phyloP scores from a whole-genome alignment of 2,888 invertebrate genomes.

The Yponomeuta malinellus region DNA sequence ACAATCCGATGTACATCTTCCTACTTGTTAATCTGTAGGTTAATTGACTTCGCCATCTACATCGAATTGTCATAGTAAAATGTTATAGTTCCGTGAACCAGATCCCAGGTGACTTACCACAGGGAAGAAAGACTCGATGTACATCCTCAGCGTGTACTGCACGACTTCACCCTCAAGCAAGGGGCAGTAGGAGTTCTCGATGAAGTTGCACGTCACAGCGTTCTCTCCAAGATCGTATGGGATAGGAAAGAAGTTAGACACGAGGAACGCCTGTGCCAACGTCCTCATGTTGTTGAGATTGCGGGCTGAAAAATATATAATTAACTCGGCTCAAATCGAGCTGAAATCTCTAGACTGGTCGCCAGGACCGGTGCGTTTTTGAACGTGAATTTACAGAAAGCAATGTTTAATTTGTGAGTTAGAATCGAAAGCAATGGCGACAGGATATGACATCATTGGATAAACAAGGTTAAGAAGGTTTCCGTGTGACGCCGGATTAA shows the following conservation, averaged over 20 bases:
- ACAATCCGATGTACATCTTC: too few species aligned
- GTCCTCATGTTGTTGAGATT: conserved; percentile 33
- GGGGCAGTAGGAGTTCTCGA: conserved; percentile 42
- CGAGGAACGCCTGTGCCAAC: conserved; percentile 31
- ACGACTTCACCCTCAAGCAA: conserved; percentile 32
- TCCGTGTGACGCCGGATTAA: too few species aligned
- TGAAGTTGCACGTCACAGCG: conserved; percentile 39
- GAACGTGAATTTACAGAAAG: too few species aligned
- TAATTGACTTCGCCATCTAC: neutral
- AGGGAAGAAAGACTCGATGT: conserved; percentile 35
- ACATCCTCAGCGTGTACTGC: conserved; percentile 34
- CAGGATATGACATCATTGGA: too few species aligned
- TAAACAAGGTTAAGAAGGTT: too few species aligned
- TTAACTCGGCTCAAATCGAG: neutral
- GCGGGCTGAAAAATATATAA: conserved; percentile 27
- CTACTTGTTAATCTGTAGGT: too few species aligned
- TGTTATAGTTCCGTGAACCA: too few species aligned
- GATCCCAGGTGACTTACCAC: conserved; percentile 29
- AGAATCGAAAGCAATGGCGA: too few species aligned
- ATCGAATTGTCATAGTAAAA: too few species aligned
- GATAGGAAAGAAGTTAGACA: conserved; percentile 23
- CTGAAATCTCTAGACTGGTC: neutral
- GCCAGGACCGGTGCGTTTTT: neutral
- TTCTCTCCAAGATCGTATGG: conserved; percentile 30
- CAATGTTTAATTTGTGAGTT: too few species aligned